These are phyloP conservation scores for Charaxes varanes DNA, from an alignment of 1,140 invertebrate genomes.

Conservation along the genomic window DNA sequence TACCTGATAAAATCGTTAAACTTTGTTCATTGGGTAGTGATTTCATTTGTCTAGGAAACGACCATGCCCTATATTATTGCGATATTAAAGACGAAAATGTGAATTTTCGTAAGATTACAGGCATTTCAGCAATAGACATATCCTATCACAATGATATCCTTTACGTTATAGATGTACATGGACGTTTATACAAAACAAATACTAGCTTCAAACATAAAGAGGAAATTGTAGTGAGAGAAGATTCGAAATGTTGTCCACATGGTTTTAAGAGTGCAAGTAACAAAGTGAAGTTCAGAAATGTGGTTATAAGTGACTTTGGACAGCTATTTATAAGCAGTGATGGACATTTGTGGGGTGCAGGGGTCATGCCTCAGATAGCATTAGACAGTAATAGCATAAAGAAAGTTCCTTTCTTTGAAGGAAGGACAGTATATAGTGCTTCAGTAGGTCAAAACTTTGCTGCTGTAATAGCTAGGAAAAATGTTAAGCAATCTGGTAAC, in stretches of 20 bases:
- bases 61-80: conserved; percentile 64
- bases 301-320: conserved; percentile 77
- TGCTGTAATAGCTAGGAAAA: conserved; percentile 79
- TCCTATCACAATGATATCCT: conserved; percentile 76
- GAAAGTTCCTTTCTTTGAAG: conserved; percentile 81
- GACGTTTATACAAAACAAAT: conserved; percentile 76
- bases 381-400: conserved; percentile 76
- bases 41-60: conserved; percentile 61
- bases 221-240: conserved; percentile 78
- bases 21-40: conserved; percentile 53
- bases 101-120: conserved; percentile 54
- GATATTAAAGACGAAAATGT: conserved; percentile 46
- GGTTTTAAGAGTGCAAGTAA: conserved; percentile 77
- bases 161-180: conserved; percentile 77
- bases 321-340: conserved; percentile 79
- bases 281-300: conserved; percentile 77
- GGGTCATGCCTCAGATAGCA: conserved; percentile 81
- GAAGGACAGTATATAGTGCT: conserved; percentile 77
- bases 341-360: conserved; percentile 84
- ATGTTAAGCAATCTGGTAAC: conserved; percentile 68
- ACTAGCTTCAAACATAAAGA: conserved; percentile 72
- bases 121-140: conserved; percentile 76
- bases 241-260: conserved; percentile 77
- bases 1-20: conserved; percentile 66
- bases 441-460: conserved; percentile 81